Evolutionary conservation across 2,113 vertebrate genomes (phyloP).

Genomic region (Dromas ardeola): DNA sequence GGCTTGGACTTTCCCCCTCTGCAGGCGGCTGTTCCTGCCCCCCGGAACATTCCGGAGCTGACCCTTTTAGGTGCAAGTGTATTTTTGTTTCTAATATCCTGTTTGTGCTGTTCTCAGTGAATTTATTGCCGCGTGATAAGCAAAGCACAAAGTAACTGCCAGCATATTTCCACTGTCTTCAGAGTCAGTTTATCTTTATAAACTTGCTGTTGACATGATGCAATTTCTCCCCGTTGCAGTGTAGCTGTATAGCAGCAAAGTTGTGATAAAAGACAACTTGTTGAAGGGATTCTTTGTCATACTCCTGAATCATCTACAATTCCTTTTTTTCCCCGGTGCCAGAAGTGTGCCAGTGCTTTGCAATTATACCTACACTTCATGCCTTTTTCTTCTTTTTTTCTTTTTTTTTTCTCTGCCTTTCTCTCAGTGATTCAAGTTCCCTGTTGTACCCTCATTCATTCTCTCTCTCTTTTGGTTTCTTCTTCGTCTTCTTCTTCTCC

Average conservation of each 20-base stretch:
- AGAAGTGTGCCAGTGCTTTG: conserved; percentile 24
- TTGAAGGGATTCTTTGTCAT: conserved; percentile 60
- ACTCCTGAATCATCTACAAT: conserved; percentile 22
- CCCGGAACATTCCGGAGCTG: not conserved
- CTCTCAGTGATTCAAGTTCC: not conserved
- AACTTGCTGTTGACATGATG: conserved; percentile 42
- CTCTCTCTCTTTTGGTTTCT: conserved; percentile 6
- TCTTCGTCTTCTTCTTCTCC: not conserved
- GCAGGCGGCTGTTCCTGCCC: accelerated
- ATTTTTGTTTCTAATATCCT: not conserved
- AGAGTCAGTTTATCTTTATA: conserved; percentile 48
- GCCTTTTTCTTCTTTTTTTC: not conserved
- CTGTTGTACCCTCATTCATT: conserved; percentile 10
- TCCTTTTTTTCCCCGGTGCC: not conserved
- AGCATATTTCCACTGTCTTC: conserved; percentile 23
- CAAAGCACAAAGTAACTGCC: not conserved
- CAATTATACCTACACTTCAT: conserved; percentile 32
- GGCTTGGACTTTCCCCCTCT: not conserved
- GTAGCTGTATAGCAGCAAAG: conserved; percentile 18
- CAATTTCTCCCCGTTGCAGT: conserved; percentile 17
- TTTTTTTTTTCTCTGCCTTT: not conserved
- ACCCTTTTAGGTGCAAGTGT: not conserved
- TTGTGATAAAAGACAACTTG: conserved; percentile 53
- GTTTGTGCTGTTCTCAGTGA: not conserved
- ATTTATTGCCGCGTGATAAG: not conserved